A percentile compares a stretch with the other conserved stretches of the same genome.
Evolutionary conservation across 2,888 invertebrate genomes (phyloP).

Genomic region (Zygothrica quintamaculata): DNA sequence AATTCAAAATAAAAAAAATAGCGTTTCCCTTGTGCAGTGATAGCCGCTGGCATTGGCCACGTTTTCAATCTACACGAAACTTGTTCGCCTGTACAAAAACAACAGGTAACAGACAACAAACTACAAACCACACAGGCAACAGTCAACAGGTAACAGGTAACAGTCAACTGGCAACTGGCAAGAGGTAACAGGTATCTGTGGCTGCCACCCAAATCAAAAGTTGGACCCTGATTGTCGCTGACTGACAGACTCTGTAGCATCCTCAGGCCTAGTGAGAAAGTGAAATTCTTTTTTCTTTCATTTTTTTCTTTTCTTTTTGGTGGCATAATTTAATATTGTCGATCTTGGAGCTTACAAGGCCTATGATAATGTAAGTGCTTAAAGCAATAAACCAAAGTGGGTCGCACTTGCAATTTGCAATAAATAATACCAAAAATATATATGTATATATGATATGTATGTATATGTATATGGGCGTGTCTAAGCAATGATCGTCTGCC

Average conservation of each 20-base stretch:
- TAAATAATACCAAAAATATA: constrained; percentile 50
- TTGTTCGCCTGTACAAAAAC: constrained; percentile 42
- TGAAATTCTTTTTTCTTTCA: constrained; percentile 65
- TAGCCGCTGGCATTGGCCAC: constrained; percentile 34
- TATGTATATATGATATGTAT: constrained; percentile 15
- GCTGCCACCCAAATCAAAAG: constrained; percentile 60
- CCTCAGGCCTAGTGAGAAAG: constrained; percentile 66
- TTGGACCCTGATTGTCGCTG: constrained; percentile 40
- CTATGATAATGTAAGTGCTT: constrained; percentile 69
- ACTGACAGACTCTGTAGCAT: constrained; percentile 40
- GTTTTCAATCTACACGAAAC: constrained; percentile 47
- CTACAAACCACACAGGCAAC: constrained; percentile 1
- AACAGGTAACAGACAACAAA: constrained; percentile 16
- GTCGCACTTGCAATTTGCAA: constrained; percentile 74
- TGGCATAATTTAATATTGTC: constrained; percentile 60
- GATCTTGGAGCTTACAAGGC: constrained; percentile 40
- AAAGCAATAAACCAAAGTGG: constrained; percentile 55
- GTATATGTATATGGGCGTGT: constrained; percentile 43
- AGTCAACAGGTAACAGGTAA: constrained; percentile 13
- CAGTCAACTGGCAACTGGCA: constrained; percentile 28
- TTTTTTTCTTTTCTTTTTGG: constrained; percentile 52
- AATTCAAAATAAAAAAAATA: constrained; percentile 3
- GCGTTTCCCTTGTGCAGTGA: constrained; percentile 5
- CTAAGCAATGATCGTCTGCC: constrained; percentile 52
- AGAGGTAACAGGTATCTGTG: constrained; percentile 22